Conservation (phyloP, 2,113 vertebrate species). For the Psilopogon haemacephalus region DNA sequence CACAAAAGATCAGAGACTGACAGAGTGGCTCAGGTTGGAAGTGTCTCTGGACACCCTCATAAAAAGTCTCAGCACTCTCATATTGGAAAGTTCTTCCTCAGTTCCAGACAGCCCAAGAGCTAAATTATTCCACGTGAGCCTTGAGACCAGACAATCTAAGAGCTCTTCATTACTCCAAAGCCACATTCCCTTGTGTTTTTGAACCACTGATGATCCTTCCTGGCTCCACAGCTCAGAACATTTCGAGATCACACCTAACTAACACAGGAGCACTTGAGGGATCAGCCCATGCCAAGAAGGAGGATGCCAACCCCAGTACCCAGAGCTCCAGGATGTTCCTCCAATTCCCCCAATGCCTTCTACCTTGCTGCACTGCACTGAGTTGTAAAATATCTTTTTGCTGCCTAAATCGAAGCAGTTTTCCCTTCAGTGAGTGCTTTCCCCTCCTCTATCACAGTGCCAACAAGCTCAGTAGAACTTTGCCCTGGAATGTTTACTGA, state of each 20-base stretch:
- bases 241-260: neutral
- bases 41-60: too few relatives aligned
- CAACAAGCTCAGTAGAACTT: slow-evolving; percentile 19
- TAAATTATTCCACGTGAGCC: neutral
- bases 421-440: neutral
- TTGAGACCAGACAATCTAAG: neutral
- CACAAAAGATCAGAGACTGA: too few relatives aligned
- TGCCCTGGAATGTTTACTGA: slow-evolving; percentile 9
- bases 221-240: neutral
- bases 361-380: neutral
- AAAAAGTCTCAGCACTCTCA: too few relatives aligned
- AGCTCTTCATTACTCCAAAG: neutral
- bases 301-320: neutral
- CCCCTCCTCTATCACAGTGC: neutral
- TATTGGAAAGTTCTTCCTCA: too few relatives aligned
- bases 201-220: neutral
- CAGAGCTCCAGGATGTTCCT: neutral
- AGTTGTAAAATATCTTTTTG: fast-evolving
- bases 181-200: neutral
- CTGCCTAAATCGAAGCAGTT: neutral
- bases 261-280: neutral
- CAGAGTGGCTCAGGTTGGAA: too few relatives aligned
- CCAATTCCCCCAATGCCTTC: neutral
- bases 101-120: neutral
- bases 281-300: neutral